phyloP scores from a whole-genome alignment of 2,113 vertebrate genomes.

The Macaca mulatta region DNA sequence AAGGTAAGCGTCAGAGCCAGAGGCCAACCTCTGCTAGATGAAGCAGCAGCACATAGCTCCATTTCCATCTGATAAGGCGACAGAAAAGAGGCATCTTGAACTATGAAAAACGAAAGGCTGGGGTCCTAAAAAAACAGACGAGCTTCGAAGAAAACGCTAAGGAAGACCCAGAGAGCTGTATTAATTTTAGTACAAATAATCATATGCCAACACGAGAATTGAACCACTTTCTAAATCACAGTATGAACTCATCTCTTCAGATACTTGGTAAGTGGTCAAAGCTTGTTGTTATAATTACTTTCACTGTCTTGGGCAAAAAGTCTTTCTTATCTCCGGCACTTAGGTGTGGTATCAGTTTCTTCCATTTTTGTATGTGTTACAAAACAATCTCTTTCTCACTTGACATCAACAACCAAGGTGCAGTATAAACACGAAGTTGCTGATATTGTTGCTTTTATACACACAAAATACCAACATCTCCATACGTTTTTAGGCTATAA shows the following conservation, averaged over 20 bases:
- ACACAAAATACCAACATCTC: background rate
- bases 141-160: slow-evolving; percentile 93
- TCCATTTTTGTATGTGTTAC: background rate
- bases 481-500: background rate
- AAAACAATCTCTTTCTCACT: background rate
- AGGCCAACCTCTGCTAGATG: slow-evolving; percentile 85
- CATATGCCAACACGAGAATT: slow-evolving; percentile 84
- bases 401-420: background rate
- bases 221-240: slow-evolving; percentile 83
- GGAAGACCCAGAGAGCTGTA: slow-evolving; percentile 90
- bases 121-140: slow-evolving; percentile 92
- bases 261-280: background rate
- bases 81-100: slow-evolving; percentile 86
- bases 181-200: slow-evolving; percentile 92
- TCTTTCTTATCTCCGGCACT: slow-evolving; percentile 49
- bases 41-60: slow-evolving; percentile 85
- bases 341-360: background rate
- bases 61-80: slow-evolving; percentile 83
- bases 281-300: background rate
- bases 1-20: slow-evolving; percentile 90
- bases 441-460: background rate
- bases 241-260: background rate
- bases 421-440: background rate
- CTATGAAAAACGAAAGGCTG: slow-evolving; percentile 88
- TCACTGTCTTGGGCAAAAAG: background rate